Conservation (phyloP, 1,140 invertebrate genomes). For the Eupeodes corollae region DNA sequence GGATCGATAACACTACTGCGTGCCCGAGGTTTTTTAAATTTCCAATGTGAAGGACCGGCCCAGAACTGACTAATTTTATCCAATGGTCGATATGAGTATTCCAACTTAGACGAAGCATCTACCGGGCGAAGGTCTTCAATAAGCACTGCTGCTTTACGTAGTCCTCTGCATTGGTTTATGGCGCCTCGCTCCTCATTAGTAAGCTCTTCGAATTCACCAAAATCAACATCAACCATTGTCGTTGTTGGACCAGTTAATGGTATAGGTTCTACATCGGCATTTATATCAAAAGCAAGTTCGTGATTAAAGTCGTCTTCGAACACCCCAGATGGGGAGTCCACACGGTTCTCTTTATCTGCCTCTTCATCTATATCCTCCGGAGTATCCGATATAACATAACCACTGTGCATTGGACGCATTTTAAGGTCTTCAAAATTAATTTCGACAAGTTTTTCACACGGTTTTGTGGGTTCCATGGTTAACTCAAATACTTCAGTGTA, state of each 20-base stretch:
- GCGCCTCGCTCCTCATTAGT: slow-evolving; percentile 25
- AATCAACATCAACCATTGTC: slow-evolving; percentile 18
- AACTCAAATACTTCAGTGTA: slow-evolving; percentile 5
- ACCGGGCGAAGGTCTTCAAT: slow-evolving; percentile 32
- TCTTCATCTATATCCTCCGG: slow-evolving; percentile 16
- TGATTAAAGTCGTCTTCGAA: slow-evolving; percentile 14
- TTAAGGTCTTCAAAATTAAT: slow-evolving; percentile 11
- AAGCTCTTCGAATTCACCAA: slow-evolving; percentile 24
- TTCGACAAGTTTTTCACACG: slow-evolving; percentile 11
- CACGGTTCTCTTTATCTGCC: slow-evolving; percentile 3
- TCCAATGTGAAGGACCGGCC: slow-evolving; percentile 37
- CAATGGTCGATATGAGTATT: slow-evolving; percentile 34
- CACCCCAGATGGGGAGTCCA: not conserved
- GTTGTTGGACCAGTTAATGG: slow-evolving; percentile 14
- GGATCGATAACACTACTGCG: slow-evolving; percentile 12
- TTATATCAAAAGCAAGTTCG: slow-evolving; percentile 26
- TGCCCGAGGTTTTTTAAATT: slow-evolving; percentile 23
- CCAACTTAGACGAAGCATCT: slow-evolving; percentile 24
- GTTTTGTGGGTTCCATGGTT: not conserved
- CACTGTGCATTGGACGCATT: slow-evolving; percentile 23
- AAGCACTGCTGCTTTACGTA: slow-evolving; percentile 21
- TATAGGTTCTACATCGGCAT: slow-evolving; percentile 31
- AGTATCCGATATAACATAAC: slow-evolving; percentile 29
- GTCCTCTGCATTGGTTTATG: slow-evolving; percentile 21
- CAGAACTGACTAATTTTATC: slow-evolving; percentile 36